A percentile compares a stretch with the other conserved stretches of the same genome.
Evolutionary conservation across 2,797 vertebrate species (phyloP).

Genomic region (Manis pentadactyla): DNA sequence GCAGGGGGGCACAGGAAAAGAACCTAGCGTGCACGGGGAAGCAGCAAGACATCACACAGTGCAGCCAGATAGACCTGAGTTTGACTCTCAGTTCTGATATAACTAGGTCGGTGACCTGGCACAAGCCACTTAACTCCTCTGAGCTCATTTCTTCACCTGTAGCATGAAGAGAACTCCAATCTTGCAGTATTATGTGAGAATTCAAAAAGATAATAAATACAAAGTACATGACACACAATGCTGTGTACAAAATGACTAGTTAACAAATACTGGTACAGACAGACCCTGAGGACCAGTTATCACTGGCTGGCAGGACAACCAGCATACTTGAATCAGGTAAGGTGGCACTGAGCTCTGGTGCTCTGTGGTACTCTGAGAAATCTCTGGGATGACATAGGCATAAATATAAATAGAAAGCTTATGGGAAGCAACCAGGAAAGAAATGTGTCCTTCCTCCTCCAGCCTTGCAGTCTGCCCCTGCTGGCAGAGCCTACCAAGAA

Average conservation of each 20-base stretch:
- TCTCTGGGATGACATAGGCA: neutral
- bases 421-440: neutral
- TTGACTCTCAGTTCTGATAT: neutral
- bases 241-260: neutral
- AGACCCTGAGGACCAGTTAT: neutral
- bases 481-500: neutral
- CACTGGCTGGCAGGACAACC: neutral
- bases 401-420: neutral
- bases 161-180: neutral
- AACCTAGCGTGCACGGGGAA: accelerated
- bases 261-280: neutral
- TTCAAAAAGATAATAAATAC: neutral
- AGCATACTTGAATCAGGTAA: neutral
- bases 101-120: neutral
- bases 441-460: neutral
- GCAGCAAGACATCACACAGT: neutral
- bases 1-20: neutral
- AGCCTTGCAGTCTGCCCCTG: neutral
- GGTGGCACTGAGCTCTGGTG: neutral
- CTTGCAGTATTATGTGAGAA: neutral
- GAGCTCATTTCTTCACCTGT: neutral
- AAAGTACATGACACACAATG: neutral
- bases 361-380: neutral
- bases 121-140: neutral
- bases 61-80: neutral